phyloP scores from a whole-genome alignment of 2,888 invertebrate genomes.

The Apotomis betuletana region DNA sequence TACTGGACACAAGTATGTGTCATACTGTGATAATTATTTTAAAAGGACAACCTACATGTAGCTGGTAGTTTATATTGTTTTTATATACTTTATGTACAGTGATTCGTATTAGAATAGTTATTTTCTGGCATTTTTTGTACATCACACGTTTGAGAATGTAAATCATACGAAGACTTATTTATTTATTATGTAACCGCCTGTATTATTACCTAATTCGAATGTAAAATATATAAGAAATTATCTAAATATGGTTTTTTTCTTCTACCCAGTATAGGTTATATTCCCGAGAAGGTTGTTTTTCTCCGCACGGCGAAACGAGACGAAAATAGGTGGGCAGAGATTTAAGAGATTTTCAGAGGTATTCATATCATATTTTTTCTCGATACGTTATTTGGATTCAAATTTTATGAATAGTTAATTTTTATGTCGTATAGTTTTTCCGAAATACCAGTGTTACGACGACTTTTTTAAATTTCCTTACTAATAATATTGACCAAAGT shows the following conservation, averaged over 20 bases:
- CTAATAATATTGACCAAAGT: no score
- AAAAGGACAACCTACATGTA: conserved; percentile 23
- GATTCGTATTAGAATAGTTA: conserved; percentile 47
- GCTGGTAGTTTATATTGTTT: conserved; percentile 35
- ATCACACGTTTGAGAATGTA: conserved; percentile 64
- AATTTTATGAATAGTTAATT: no score
- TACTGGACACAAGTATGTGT: conserved; percentile 33
- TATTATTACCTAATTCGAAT: conserved; percentile 74
- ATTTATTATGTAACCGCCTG: conserved; percentile 83
- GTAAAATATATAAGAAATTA: conserved; percentile 81
- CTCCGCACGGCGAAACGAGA: no score
- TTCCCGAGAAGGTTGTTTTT: no score
- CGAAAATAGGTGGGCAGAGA: no score
- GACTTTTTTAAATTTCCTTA: no score
- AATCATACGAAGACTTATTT: conserved; percentile 70
- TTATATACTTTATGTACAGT: conserved; percentile 44
- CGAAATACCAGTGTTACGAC: no score
- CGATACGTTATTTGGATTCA: no score
- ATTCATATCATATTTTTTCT: no score
- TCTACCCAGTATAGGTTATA: neutral
- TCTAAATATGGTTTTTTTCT: conserved; percentile 55
- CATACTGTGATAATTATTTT: conserved; percentile 40
- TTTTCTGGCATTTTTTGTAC: conserved; percentile 47
- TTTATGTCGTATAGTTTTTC: no score
- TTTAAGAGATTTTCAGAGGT: no score